Evolutionary conservation across 2,888 invertebrate species (phyloP), one percentile per base, ranked within the genome.

Genomic region (Cenopis cana): DNA sequence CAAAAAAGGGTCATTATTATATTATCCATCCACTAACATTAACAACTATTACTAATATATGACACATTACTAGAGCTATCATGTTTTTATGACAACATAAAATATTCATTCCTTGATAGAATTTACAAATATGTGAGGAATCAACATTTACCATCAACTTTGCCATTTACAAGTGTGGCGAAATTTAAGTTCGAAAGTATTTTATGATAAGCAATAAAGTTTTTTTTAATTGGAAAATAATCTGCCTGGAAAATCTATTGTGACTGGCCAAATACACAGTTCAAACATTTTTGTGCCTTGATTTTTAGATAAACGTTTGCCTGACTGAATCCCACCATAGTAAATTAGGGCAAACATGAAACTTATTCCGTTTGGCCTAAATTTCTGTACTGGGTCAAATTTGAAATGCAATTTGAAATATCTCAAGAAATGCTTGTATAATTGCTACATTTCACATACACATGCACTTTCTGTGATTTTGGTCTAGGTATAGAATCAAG

Each of bases 281-380:
- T 71, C 71, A 71, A 71, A 71, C 50, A n/a, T 71, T 67, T 52
- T 71, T 56, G 71, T 71, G 71, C 66, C 71, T 71, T 71, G 14
- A 61, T 61, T 56, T 68, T 52, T 65, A 17, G 41, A 70, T 55
- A 60, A n/a, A 46, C 61, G 33, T 50, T 52, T n/a, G 56, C 24
- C 49, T 57, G 14, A 50, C 46, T 46, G 29, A 50, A 5, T 50
- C 17, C 29, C 5, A 49, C 11, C 17, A 14, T 1, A 11, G 18
- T 20, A 54, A n/a, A 18, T 61, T 14, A 33, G 29, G 18, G 10
- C 61, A 18, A 24, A 24, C 29, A 49, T 11, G 17, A 24, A 24
- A 3, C n/a, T n/a, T n/a, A n/a, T n/a, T n/a, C n/a, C n/a, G n/a
- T n/a, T n/a, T n/a, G n/a, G n/a, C n/a, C n/a, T n/a, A n/a, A n/a